phyloP scores from a whole-genome alignment of 1,140 invertebrate species.

The Drosophila novamexicana region DNA sequence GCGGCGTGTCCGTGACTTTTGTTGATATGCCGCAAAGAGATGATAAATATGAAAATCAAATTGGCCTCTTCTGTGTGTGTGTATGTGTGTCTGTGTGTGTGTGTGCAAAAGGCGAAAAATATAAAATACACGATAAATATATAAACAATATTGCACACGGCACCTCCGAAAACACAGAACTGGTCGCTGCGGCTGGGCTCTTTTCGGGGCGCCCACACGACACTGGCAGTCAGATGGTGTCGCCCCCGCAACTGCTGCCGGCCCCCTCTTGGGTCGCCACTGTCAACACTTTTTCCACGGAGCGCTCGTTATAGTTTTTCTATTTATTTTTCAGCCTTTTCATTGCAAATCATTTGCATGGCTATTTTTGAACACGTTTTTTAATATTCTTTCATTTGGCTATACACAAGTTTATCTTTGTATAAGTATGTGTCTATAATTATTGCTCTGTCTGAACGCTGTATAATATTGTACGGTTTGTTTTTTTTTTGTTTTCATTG shows the following conservation, averaged over 20 bases:
- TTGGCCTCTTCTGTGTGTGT: conserved; percentile 32
- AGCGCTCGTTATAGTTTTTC: conserved; percentile 36
- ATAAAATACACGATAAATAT: conserved; percentile 69
- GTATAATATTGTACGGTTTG: conserved; percentile 53
- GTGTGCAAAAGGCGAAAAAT: conserved; percentile 49
- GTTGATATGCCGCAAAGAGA: conserved; percentile 65
- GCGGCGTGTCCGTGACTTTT: conserved; percentile 79
- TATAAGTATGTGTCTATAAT: conserved; percentile 14
- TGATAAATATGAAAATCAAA: conserved; percentile 81
- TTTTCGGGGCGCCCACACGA: conserved; percentile 57
- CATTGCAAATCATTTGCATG: conserved; percentile 81
- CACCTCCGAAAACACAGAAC: conserved; percentile 48
- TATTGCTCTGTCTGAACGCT: conserved; percentile 16
- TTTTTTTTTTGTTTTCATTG: conserved; percentile 68
- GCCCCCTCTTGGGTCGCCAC: conserved; percentile 28
- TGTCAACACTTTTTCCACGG: conserved; percentile 69
- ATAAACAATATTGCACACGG: conserved; percentile 85
- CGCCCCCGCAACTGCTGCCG: conserved; percentile 22
- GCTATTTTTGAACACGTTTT: conserved; percentile 79
- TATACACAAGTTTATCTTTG: conserved; percentile 8
- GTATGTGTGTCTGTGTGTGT: conserved; percentile 16
- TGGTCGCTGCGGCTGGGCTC: conserved; percentile 15
- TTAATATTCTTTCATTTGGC: conserved; percentile 49
- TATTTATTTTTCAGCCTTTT: conserved; percentile 35
- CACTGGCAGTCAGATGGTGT: conserved; percentile 38